A percentile compares a stretch with the other conserved stretches of the same genome.
phyloP scores from a whole-genome alignment of 2,888 invertebrate genomes.

The Lithodes maja region DNA sequence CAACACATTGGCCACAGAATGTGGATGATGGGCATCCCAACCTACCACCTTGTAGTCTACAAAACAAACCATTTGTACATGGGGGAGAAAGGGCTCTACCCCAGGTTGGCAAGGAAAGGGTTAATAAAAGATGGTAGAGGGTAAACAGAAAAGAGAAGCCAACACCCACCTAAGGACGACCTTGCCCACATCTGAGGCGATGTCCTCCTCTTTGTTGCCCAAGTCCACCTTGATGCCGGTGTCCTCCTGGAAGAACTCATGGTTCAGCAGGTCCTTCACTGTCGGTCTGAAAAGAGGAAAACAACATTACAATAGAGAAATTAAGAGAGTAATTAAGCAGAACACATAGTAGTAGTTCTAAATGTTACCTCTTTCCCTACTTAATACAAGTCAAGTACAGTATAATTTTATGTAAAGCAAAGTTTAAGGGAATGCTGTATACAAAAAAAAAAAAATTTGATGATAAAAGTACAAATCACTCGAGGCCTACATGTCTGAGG shows the following conservation, averaged over 20 bases:
- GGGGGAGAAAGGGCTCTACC: neutral
- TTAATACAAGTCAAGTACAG: neutral
- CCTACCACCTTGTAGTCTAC: neutral
- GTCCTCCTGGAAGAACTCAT: conserved; percentile 98
- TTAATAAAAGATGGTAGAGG: neutral
- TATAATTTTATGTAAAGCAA: neutral
- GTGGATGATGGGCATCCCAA: too few relatives aligned
- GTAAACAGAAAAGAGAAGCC: neutral
- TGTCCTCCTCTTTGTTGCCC: conserved; percentile 79
- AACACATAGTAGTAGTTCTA: too few relatives aligned
- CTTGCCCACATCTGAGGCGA: conserved; percentile 75
- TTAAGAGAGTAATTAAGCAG: too few relatives aligned
- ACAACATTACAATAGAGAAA: too few relatives aligned
- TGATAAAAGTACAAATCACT: neutral
- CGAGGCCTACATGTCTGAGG: conserved; percentile 43
- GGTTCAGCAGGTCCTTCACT: conserved; percentile 94
- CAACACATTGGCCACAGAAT: too few relatives aligned
- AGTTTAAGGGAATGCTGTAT: too few relatives aligned
- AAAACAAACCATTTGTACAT: neutral
- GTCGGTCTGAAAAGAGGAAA: conserved; percentile 80
- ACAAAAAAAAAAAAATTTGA: too few relatives aligned
- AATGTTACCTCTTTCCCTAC: neutral
- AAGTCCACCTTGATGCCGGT: conserved; percentile 86
- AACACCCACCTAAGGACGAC: conserved; percentile 61
- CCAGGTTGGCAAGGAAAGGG: neutral